phyloP scores from a whole-genome alignment of 2,113 vertebrate species.

The Silurus asotus region DNA sequence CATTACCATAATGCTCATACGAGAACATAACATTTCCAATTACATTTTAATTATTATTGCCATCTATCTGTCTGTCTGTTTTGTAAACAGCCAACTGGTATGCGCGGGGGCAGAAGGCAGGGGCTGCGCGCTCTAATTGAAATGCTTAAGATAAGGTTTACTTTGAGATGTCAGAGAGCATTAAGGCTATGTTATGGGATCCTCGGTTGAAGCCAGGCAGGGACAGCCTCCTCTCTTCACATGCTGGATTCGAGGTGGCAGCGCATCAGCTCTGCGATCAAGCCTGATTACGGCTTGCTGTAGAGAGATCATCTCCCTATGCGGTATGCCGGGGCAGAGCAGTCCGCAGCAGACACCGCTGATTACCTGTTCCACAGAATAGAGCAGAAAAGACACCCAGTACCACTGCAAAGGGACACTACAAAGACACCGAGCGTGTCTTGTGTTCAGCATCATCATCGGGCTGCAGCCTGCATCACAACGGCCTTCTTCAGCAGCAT shows the following conservation, averaged over 20 bases:
- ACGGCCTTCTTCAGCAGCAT: background rate
- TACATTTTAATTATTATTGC: background rate
- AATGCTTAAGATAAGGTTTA: conserved; percentile 67
- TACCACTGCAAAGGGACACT: conserved; percentile 30
- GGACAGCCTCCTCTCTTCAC: conserved; percentile 61
- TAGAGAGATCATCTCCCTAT: conserved; percentile 55
- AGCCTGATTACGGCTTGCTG: conserved; percentile 65
- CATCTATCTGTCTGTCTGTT: background rate
- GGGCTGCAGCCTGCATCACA: background rate
- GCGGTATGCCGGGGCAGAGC: conserved; percentile 33
- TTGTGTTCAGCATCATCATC: background rate
- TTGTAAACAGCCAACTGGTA: background rate
- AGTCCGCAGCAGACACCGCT: conserved; percentile 41
- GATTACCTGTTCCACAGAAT: conserved; percentile 43
- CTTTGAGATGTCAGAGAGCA: conserved; percentile 68
- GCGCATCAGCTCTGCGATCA: conserved; percentile 71
- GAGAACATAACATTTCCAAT: background rate
- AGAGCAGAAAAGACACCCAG: conserved; percentile 42
- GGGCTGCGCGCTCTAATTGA: conserved; percentile 64
- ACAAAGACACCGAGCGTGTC: conserved; percentile 23
- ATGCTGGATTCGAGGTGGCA: conserved; percentile 71
- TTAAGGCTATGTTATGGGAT: conserved; percentile 59
- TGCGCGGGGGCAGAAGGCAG: background rate
- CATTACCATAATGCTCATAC: background rate
- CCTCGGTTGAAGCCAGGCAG: conserved; percentile 68